Evolutionary conservation across 2,797 vertebrate species (phyloP).

Genomic region (Eulemur coronatus): DNA sequence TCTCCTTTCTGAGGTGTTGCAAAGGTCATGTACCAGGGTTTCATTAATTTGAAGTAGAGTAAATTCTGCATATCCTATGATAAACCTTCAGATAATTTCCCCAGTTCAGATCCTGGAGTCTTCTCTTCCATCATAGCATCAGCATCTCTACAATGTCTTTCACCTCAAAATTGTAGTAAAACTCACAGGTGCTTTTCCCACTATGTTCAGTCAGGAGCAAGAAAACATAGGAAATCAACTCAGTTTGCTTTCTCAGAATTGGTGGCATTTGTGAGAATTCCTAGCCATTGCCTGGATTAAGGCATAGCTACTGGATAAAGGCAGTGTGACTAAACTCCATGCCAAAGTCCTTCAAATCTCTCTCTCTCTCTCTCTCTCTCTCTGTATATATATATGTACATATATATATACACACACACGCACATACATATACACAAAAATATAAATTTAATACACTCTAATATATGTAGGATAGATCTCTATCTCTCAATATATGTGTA

Average conservation of each 20-base stretch:
- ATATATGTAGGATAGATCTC: background rate
- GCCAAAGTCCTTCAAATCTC: background rate
- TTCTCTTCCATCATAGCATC: background rate
- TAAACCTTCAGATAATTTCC: background rate
- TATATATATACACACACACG: background rate
- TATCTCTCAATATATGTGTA: background rate
- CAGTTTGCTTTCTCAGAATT: background rate
- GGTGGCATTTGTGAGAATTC: background rate
- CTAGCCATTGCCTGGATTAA: background rate
- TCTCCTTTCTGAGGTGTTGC: background rate
- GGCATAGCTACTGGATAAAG: background rate
- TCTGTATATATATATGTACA: background rate
- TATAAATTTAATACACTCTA: background rate
- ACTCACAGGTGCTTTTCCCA: background rate
- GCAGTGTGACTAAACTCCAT: background rate
- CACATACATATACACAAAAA: too few species aligned
- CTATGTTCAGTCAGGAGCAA: background rate
- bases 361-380: background rate
- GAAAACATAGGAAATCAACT: background rate
- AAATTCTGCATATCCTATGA: background rate
- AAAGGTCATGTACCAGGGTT: background rate
- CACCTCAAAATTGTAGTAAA: background rate
- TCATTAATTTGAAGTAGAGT: background rate
- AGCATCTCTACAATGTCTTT: background rate
- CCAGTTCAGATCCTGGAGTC: background rate